These are phyloP conservation scores for Drosophila formosana DNA, from an alignment of 2,888 invertebrate species.

Conservation along the genomic window DNA sequence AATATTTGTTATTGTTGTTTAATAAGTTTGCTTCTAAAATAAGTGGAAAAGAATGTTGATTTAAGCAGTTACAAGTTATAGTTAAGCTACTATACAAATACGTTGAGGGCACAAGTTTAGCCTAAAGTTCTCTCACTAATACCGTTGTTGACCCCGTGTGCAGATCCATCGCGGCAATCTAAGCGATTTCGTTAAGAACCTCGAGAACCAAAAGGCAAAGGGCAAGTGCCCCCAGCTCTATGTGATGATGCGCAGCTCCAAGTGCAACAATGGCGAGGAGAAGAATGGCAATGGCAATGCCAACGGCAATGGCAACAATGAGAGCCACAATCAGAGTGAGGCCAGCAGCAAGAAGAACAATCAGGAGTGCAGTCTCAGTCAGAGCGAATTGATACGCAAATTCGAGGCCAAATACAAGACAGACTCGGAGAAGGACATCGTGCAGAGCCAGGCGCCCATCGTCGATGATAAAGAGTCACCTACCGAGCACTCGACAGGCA, in stretches of 20 bases:
- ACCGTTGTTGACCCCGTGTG: constrained; percentile 1
- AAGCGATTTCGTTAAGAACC: constrained; percentile 83
- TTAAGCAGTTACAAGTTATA: too few species aligned
- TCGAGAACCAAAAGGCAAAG: constrained; percentile 83
- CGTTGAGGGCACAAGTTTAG: too few species aligned
- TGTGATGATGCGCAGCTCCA: not conserved
- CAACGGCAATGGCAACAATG: constrained; percentile 49
- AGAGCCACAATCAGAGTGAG: constrained; percentile 34
- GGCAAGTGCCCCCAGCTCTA: constrained; percentile 28
- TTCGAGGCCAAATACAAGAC: constrained; percentile 87
- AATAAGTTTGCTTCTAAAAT: too few species aligned
- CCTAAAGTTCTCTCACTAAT: not conserved
- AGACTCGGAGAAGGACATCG: constrained; percentile 80
- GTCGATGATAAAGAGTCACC: constrained; percentile 81
- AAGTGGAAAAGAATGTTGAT: too few species aligned
- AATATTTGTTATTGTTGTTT: too few species aligned
- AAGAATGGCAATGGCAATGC: constrained; percentile 61
- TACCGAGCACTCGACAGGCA: constrained; percentile 83
- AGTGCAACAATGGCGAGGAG: constrained; percentile 41
- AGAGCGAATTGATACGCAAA: constrained; percentile 87
- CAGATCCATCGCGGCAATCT: constrained; percentile 85
- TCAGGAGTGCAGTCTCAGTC: constrained; percentile 43
- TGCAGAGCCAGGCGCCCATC: constrained; percentile 53
- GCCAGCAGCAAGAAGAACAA: not conserved
- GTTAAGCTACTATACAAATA: too few species aligned